Conservation (phyloP, 2,888 invertebrate genomes). For the Hipparchia semele region DNA sequence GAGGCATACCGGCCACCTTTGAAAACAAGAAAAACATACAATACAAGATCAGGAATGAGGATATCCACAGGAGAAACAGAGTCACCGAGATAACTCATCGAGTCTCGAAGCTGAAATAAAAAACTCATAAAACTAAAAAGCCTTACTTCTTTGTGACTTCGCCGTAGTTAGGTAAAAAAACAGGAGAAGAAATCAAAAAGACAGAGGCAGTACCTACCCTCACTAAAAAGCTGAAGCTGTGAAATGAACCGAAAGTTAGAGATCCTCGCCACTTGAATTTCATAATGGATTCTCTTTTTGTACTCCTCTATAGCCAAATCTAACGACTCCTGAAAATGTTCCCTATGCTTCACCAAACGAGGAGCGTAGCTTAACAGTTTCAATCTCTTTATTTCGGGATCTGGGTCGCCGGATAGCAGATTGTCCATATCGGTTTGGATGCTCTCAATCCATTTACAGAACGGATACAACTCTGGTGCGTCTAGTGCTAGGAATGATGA, state of each 20-base stretch:
- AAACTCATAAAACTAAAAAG: too few species aligned
- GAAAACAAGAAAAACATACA: neutral
- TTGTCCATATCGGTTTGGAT: constrained; percentile 53
- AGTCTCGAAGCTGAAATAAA: too few species aligned
- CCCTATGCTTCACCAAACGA: constrained; percentile 58
- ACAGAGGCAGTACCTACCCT: neutral
- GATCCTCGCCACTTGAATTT: constrained; percentile 65
- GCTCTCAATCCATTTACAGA: constrained; percentile 53
- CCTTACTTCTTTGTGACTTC: too few species aligned
- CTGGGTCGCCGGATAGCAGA: constrained; percentile 46
- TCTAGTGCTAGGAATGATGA: constrained; percentile 55
- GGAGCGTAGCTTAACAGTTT: constrained; percentile 65
- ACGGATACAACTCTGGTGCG: constrained; percentile 59
- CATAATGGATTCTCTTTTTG: constrained; percentile 52
- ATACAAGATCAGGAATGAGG: neutral
- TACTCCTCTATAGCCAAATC: constrained; percentile 48
- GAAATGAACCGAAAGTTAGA: constrained; percentile 64
- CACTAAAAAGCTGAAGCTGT: constrained; percentile 54
- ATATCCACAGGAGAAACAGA: neutral
- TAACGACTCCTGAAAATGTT: constrained; percentile 61
- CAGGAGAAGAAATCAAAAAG: too few species aligned
- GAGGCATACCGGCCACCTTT: constrained; percentile 65
- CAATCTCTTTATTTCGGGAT: constrained; percentile 56
- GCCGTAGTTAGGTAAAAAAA: too few species aligned
- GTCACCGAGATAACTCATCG: too few species aligned